These are phyloP conservation scores for Iselma pallidipennis DNA, from an alignment of 2,888 invertebrate species.

Conservation along the genomic window DNA sequence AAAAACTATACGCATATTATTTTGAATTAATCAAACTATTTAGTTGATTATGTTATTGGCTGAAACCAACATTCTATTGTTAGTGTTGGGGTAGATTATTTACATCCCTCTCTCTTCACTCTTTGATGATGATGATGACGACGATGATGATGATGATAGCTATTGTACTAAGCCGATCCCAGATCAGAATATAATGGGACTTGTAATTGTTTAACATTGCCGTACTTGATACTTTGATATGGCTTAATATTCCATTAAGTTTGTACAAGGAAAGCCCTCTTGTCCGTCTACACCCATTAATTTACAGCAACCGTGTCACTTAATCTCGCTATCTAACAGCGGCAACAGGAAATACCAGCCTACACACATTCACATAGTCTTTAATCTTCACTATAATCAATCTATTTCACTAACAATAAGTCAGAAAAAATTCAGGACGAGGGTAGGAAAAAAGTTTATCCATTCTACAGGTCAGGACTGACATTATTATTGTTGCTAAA, in stretches of 20 bases:
- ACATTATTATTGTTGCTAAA: neutral
- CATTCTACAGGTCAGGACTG: neutral
- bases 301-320: constrained; percentile 26
- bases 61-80: neutral
- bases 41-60: neutral
- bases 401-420: constrained; percentile 2
- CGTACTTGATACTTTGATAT: constrained; percentile 26
- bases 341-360: constrained; percentile 14
- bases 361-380: neutral
- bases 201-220: constrained; percentile 33
- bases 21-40: neutral
- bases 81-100: neutral
- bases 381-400: constrained; percentile 21
- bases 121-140: neutral
- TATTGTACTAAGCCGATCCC: constrained; percentile 25
- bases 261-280: constrained; percentile 26
- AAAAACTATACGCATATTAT: neutral
- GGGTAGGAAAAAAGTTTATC: too few species aligned
- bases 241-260: constrained; percentile 30
- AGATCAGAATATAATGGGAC: constrained; percentile 32
- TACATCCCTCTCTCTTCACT: neutral
- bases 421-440: neutral
- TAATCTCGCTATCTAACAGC: constrained; percentile 22
- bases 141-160: constrained; percentile 10
- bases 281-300: constrained; percentile 28